phyloP scores from a whole-genome alignment of 2,888 invertebrate species.

The Zootermopsis nevadensis region DNA sequence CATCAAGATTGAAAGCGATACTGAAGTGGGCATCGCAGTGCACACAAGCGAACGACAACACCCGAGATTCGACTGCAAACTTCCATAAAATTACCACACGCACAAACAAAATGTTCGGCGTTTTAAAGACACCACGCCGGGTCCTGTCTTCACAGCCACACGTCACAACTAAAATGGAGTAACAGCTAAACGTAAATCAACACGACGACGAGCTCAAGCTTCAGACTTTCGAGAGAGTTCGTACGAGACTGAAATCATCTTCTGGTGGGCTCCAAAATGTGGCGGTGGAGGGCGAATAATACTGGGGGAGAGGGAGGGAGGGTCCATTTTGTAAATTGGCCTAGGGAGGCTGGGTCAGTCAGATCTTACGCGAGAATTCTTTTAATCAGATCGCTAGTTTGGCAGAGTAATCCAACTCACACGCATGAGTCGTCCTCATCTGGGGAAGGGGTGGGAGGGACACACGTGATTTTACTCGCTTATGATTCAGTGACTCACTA shows the following conservation, averaged over 20 bases:
- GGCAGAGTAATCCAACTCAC: background rate
- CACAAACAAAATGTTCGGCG: too few species aligned
- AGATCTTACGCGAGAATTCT: background rate
- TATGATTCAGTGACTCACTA: constrained; percentile 2
- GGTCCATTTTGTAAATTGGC: constrained; percentile 16
- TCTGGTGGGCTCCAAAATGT: background rate
- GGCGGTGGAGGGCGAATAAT: background rate
- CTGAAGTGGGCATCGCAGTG: too few species aligned
- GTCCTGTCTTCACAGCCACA: too few species aligned
- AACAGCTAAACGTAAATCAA: too few species aligned
- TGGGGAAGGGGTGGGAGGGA: background rate
- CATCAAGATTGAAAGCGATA: too few species aligned
- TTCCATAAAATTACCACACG: too few species aligned
- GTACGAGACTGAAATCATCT: background rate
- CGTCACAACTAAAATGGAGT: too few species aligned
- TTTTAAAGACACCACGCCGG: too few species aligned
- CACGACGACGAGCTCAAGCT: background rate
- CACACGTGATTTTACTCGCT: background rate
- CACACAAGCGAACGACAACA: too few species aligned
- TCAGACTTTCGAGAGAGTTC: background rate
- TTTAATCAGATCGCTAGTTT: background rate
- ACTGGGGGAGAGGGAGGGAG: background rate
- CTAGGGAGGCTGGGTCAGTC: background rate
- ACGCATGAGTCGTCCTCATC: background rate
- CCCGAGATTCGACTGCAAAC: too few species aligned